Base-by-base conservation (phyloP, 2,888 invertebrate genomes). In the Diplazon laetatorius region DNA sequence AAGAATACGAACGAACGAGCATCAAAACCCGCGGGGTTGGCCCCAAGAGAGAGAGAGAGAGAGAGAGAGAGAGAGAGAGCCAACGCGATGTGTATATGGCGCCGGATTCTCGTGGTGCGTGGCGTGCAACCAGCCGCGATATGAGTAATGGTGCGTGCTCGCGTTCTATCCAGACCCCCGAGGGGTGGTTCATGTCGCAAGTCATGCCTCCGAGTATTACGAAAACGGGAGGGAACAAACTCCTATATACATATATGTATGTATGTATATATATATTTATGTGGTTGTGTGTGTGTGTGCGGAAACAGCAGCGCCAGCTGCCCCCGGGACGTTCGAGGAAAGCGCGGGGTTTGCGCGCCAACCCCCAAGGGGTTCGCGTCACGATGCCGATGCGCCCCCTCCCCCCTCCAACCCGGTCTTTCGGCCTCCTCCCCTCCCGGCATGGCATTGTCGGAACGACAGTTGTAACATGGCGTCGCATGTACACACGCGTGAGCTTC, bases 131-230 rank as follows among this genome's bases (percentile, higher is more conserved):
- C 85, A 89, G 89, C 87, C 87, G 85, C 87, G 89, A 89, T 90
- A 90, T 91, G 91, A 91, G 91, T 90, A 91, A 91, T 91, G 91
- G 90, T 90, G 90, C 89, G 90, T 89, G 90, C 87, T 86, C 85
- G 85, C 85, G 85, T 87, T 87, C 82, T 82, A 65, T 78, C 59
- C 79, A 73, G 78, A 81, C 78, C 73, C 60, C 69, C 87, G 71
- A 48, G 42, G 46, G 62, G 87, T 87, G 89, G 87, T 87, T 83
- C 86, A 86, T 89, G 81, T 86, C 78, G 87, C 90, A 86, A 90
- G 91, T 91, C 91, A 91, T 85, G 87, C 86, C 87, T 81, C 88
- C 87, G 86, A 86, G 87, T 86, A 87, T 86, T 85, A 83, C 85
- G 85, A 80, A 82, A 87, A 85, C 84, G 80, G 35, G 71, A 76